Evolutionary conservation across 2,888 invertebrate genomes (phyloP).

Genomic region (Cistogaster globosa): DNA sequence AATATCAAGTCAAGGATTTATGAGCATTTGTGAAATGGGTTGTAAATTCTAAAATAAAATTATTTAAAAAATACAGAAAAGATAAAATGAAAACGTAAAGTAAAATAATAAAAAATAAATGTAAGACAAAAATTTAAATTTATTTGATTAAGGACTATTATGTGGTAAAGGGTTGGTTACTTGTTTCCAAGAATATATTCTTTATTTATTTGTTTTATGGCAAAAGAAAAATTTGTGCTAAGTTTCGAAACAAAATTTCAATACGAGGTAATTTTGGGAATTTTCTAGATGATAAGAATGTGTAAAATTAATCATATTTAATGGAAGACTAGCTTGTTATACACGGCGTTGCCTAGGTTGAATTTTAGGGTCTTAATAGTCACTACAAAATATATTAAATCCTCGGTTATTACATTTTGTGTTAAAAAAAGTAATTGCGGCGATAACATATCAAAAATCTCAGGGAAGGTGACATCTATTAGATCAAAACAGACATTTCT

Average conservation of each 20-base stretch:
- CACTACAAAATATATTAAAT: too few species aligned
- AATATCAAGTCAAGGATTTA: slow-evolving; percentile 41
- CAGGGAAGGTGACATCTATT: too few species aligned
- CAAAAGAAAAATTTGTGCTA: not conserved
- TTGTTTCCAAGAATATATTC: not conserved
- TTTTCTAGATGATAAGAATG: too few species aligned
- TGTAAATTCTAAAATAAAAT: not conserved
- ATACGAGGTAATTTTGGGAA: too few species aligned
- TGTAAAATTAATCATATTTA: too few species aligned
- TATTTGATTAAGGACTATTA: slow-evolving; percentile 1
- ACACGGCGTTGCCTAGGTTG: too few species aligned
- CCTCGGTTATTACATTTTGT: too few species aligned
- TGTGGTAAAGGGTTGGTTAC: not conserved
- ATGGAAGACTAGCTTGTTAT: too few species aligned
- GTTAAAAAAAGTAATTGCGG: too few species aligned
- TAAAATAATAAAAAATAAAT: slow-evolving; percentile 4
- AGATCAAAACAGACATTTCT: too few species aligned
- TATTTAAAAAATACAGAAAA: not conserved
- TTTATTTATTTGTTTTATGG: not conserved
- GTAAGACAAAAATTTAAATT: slow-evolving; percentile 17
- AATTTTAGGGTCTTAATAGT: too few species aligned
- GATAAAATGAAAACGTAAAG: not conserved
- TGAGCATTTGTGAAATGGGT: slow-evolving; percentile 12
- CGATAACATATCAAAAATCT: too few species aligned
- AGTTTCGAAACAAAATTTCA: not conserved